These are phyloP conservation scores for Ctenochaetus hawaiiensis DNA, from an alignment of 2,797 vertebrate genomes.

Conservation along the genomic window DNA sequence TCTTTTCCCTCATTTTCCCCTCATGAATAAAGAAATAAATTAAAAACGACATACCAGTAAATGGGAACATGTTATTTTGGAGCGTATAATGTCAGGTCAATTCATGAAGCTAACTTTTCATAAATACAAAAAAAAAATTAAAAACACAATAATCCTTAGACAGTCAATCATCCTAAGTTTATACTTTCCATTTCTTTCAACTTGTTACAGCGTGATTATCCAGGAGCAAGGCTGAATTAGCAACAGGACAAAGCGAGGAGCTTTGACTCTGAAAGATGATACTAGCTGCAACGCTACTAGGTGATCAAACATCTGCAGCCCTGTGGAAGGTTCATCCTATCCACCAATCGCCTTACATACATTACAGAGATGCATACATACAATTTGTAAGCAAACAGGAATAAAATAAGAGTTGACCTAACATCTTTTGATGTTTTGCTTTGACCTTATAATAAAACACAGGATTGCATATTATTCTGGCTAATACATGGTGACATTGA, in stretches of 20 bases:
- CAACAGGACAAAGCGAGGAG: neutral
- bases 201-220: neutral
- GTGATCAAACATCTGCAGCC: neutral
- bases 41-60: neutral
- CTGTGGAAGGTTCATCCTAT: neutral
- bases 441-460: neutral
- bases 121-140: neutral
- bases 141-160: neutral
- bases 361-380: neutral
- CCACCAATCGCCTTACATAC: neutral
- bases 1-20: too few relatives aligned
- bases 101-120: neutral
- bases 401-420: neutral
- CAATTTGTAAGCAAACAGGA: neutral
- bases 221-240: neutral
- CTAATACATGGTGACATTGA: neutral
- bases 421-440: neutral
- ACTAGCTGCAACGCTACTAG: neutral
- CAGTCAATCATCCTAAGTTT: too few relatives aligned
- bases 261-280: neutral
- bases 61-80: neutral
- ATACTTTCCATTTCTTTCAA: too few relatives aligned
- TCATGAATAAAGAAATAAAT: neutral
- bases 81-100: neutral
- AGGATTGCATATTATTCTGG: neutral